phyloP scores from a whole-genome alignment of 1,140 invertebrate species.

The Calephelis virginiensis region DNA sequence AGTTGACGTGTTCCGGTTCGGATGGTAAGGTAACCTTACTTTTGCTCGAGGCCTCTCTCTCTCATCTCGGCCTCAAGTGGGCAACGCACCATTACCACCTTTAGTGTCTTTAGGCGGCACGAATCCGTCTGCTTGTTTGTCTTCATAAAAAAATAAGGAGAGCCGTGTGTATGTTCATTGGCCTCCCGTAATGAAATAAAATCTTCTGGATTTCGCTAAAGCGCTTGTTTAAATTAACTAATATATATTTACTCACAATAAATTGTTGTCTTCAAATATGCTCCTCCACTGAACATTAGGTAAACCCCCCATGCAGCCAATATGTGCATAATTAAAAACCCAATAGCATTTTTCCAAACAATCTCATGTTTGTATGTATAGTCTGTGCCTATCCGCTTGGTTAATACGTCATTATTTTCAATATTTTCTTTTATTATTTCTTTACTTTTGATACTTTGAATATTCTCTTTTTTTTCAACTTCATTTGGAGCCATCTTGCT shows the following conservation, averaged over 20 bases:
- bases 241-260: not conserved
- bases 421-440: not conserved
- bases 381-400: conserved; percentile 71
- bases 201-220: no score
- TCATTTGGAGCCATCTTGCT: not conserved
- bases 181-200: no score
- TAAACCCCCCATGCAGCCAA: not conserved
- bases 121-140: no score
- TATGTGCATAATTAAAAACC: conserved; percentile 71
- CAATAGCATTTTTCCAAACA: conserved; percentile 78
- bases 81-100: no score
- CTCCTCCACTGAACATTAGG: not conserved
- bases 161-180: no score
- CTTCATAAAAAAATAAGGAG: no score
- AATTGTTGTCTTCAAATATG: not conserved
- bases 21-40: no score
- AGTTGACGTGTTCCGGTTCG: no score
- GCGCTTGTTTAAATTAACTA: no score
- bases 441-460: not conserved
- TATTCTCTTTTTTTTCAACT: not conserved
- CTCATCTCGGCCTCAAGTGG: no score
- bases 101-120: no score
- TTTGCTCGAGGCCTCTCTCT: no score
- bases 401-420: conserved; percentile 16
- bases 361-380: conserved; percentile 72